Base-by-base conservation (phyloP, 2,797 vertebrate species). In the Acropternis orthonyx region DNA sequence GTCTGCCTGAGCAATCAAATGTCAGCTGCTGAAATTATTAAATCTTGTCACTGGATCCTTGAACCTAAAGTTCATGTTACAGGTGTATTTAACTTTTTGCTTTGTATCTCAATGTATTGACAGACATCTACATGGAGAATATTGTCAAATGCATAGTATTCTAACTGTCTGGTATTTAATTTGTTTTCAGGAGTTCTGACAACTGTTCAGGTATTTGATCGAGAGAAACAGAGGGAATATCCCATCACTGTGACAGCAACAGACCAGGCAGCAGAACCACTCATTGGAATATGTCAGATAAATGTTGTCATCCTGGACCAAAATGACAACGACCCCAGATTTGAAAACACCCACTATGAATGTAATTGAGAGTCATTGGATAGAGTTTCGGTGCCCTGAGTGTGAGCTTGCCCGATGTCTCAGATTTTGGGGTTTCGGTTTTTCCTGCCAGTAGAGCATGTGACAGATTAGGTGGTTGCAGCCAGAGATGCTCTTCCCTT, bases 321-420 rank as follows among this genome's bases (percentile, higher is more conserved):
- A 97, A 99, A 99, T 39, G 99, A 99, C 97, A 99, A 99, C 97
- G 98, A 98, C 93, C 99, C 99, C 26, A 98, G 98, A 97, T 99
- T 99, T 97, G 99, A 99, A 98, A 99, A 99, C 97, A 97, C 98
- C 56, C 98, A 93, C 95, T 99, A 99, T 84, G 99, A 99, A 96
- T 98, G 99, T 99, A 97, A 99, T 98, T 97, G 71, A 72, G 55
- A 92, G 72, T 96, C 91, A 87, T 80, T 95, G 88, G 93, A 88
- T 95, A 94, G 67, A 56, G 37, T 95, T 83, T 89, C 37, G 2
- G 88, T 97, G 83, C 85, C 67, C 72, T 87, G 91, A 93, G 71
- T 87, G 87, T 95, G 89, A 96, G 92, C 89, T 78, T 96, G 77
- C 72, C 77, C 61, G 75, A 85, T 68, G 85, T 85, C 85, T 93